Evolutionary conservation across 1,140 invertebrate genomes (phyloP), one percentile per base, ranked within the genome.

Genomic region (Saccostrea glomerata): DNA sequence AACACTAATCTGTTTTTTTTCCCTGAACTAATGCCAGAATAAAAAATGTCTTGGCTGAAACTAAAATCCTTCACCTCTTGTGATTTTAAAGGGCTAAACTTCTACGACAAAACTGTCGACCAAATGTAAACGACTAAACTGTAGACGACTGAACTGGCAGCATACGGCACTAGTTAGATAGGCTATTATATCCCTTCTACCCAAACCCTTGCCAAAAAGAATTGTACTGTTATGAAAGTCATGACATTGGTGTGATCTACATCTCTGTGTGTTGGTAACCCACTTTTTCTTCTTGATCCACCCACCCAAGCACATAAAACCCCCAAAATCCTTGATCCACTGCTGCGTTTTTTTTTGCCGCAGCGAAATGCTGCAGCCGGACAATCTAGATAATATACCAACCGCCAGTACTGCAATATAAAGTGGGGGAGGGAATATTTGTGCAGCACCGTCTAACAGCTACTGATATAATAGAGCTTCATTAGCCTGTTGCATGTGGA

Each of bases 371-470:
- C 30, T 2, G 47, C 47, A 47, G 47, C 70, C 30, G 70, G 70
- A 77, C 70, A 77, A 77, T 30, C 23, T 77, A 77, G 30, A 77
- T 77, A 77, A 77, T 30, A 15, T 40, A 77, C 30, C 23, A 25
- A 73, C 66, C 30, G 30, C 70, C 30, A 25, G 30, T 17, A 36
- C 25, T 36, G 70, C 70, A 36, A 77, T 77, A 77, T 30, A 36
- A 77, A 77, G 70, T 77, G 70, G 70, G 70, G 70, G 70, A 77
- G 70, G 70, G 70, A 77, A 77, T 77, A 77, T 77, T 77, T 77
- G 70, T 77, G 70, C 70, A 77, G 70, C 70, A 77, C 70, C 30
- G 70, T 36, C 25, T 77, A 77, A 25, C 70, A 77, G 70, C 70
- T 77, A 77, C 70, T 25, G 30, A 36, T 30, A 77, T 77, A 77